These are phyloP conservation scores for Takifugu bimaculatus DNA, from an alignment of 2,113 vertebrate genomes.

Conservation along the genomic window DNA sequence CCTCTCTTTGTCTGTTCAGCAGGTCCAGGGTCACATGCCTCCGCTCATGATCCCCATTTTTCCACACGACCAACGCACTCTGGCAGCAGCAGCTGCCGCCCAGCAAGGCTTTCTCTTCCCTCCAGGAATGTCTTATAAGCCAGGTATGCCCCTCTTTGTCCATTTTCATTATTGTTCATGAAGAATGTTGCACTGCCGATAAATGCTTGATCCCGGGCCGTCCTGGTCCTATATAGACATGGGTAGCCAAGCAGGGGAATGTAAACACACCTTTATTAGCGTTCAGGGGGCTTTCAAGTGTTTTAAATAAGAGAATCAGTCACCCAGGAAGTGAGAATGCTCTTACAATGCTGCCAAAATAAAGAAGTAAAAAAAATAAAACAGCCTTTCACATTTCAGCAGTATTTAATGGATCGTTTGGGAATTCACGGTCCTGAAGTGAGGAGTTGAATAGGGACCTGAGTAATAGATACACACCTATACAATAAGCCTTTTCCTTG, in stretches of 20 bases:
- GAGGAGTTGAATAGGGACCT: slow-evolving; percentile 12
- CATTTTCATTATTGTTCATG: background rate
- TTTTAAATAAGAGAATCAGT: slow-evolving; percentile 47
- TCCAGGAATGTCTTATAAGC: slow-evolving; percentile 98
- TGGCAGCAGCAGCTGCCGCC: slow-evolving; percentile 96
- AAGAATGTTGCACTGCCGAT: background rate
- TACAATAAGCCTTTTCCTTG: slow-evolving; percentile 42
- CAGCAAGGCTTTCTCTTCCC: slow-evolving; percentile 99
- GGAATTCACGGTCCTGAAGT: background rate
- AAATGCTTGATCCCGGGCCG: slow-evolving; percentile 26
- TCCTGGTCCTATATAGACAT: slow-evolving; percentile 51
- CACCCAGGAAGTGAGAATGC: slow-evolving; percentile 31
- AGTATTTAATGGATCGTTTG: background rate
- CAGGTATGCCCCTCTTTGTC: slow-evolving; percentile 78
- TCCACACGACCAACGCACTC: slow-evolving; percentile 99
- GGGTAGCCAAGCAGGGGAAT: slow-evolving; percentile 53
- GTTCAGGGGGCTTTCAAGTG: slow-evolving; percentile 43
- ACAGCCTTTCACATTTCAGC: too few species aligned
- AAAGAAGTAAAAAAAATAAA: background rate
- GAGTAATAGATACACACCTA: slow-evolving; percentile 53
- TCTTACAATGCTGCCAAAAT: background rate
- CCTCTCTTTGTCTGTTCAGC: slow-evolving; percentile 84
- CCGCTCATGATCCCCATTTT: slow-evolving; percentile 99
- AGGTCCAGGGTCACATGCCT: slow-evolving; percentile 99
- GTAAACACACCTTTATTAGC: slow-evolving; percentile 65